Evolutionary conservation across 2,888 invertebrate genomes (phyloP).

Genomic region (Standfussiana lucernea): DNA sequence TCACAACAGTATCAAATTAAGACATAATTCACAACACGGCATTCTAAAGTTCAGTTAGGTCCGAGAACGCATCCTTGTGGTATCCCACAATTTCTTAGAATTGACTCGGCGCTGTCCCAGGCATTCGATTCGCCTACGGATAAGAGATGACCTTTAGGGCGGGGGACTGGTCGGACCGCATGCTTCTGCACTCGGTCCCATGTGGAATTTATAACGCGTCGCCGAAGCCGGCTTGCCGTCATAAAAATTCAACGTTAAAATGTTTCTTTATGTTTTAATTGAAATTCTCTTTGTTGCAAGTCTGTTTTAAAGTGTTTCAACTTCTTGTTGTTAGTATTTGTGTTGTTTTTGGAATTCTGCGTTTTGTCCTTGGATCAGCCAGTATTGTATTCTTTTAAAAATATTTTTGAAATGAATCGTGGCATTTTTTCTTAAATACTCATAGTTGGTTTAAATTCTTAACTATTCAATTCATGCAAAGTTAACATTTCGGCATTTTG

Average conservation of each 20-base stretch:
- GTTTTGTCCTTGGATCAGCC: neutral
- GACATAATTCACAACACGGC: slow-evolving; percentile 38
- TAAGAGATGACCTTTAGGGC: slow-evolving; percentile 87
- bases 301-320: slow-evolving; percentile 24
- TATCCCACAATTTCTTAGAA: slow-evolving; percentile 57
- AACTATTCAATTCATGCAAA: neutral
- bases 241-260: slow-evolving; percentile 73
- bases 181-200: slow-evolving; percentile 77
- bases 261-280: slow-evolving; percentile 66
- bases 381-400: neutral
- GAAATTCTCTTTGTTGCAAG: slow-evolving; percentile 52
- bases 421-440: neutral
- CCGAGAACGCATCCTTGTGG: slow-evolving; percentile 62
- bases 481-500: slow-evolving; percentile 6
- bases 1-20: slow-evolving; percentile 21
- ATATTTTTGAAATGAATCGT: neutral
- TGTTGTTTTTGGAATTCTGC: neutral
- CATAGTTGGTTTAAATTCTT: neutral
- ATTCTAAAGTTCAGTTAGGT: slow-evolving; percentile 54
- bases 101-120: slow-evolving; percentile 68
- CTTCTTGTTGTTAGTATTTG: slow-evolving; percentile 18
- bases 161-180: slow-evolving; percentile 86
- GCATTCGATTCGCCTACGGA: slow-evolving; percentile 84
- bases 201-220: slow-evolving; percentile 79
- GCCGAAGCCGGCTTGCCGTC: slow-evolving; percentile 71